phyloP scores from a whole-genome alignment of 2,797 vertebrate genomes.

The Myotis findleyi region DNA sequence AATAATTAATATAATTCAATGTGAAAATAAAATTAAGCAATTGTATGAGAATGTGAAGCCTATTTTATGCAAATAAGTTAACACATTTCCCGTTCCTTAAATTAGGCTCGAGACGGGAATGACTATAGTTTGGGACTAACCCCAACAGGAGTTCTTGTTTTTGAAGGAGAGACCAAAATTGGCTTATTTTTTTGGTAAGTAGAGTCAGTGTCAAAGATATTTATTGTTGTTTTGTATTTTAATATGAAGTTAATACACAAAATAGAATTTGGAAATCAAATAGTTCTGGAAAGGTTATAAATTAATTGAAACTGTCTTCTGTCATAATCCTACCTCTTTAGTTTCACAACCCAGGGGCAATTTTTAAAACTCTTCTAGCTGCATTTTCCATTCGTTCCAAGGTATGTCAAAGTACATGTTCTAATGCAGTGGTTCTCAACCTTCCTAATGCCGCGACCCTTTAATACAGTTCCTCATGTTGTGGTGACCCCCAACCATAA shows the following conservation, averaged over 20 bases:
- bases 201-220: conserved; percentile 52
- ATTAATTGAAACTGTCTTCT: not conserved
- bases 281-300: not conserved
- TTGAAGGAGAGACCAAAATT: conserved; percentile 98
- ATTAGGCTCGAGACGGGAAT: conserved; percentile 97
- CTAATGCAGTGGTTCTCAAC: too few relatives aligned
- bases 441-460: too few relatives aligned
- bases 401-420: not conserved
- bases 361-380: not conserved
- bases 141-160: conserved; percentile 98
- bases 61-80: conserved; percentile 63
- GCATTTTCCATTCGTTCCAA: not conserved
- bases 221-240: conserved; percentile 43
- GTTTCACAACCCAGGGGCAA: not conserved
- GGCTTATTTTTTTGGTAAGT: conserved; percentile 98
- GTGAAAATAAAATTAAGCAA: conserved; percentile 44
- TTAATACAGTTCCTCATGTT: too few relatives aligned
- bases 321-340: not conserved
- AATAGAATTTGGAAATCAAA: conserved; percentile 13
- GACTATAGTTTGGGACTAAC: conserved; percentile 98
- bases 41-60: conserved; percentile 33
- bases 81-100: conserved; percentile 66
- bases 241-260: conserved; percentile 25
- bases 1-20: conserved; percentile 29
- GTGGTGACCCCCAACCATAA: too few relatives aligned